phyloP scores from a whole-genome alignment of 2,888 invertebrate genomes.

The Eupithecia centaureata region DNA sequence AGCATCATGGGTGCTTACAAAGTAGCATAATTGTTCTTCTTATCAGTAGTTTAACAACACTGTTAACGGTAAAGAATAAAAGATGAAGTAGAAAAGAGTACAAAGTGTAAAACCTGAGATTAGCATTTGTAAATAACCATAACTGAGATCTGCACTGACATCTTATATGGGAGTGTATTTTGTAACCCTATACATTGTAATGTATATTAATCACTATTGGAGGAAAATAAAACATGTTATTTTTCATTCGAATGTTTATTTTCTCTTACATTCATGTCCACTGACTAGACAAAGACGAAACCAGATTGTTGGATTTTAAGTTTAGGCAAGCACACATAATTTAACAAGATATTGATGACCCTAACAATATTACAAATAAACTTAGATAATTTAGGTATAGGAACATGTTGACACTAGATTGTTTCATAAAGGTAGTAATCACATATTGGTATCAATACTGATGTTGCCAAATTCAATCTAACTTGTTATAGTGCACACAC shows the following conservation, averaged over 20 bases:
- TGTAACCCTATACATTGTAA: no score
- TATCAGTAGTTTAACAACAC: constrained; percentile 9
- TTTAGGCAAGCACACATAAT: constrained; percentile 58
- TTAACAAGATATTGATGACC: constrained; percentile 15
- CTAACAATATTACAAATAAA: neutral
- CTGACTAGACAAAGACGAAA: constrained; percentile 61
- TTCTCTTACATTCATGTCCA: constrained; percentile 59
- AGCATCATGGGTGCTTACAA: constrained; percentile 83
- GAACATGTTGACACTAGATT: constrained; percentile 7
- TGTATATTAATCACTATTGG: constrained; percentile 16
- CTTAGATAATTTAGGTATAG: constrained; percentile 1
- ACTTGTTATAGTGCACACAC: no score
- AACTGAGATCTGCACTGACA: no score
- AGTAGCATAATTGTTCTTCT: constrained; percentile 47
- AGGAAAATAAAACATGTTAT: constrained; percentile 46
- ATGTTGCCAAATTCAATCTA: no score
- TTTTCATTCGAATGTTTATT: constrained; percentile 56
- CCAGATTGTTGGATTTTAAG: constrained; percentile 50
- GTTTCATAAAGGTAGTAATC: neutral
- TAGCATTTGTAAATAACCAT: neutral
- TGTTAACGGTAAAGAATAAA: neutral
- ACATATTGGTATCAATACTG: neutral
- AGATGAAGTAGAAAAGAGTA: neutral
- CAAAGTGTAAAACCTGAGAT: neutral
- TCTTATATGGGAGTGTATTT: no score